Conservation (phyloP, 2,888 invertebrate species). For the Halictus ligatus region DNA sequence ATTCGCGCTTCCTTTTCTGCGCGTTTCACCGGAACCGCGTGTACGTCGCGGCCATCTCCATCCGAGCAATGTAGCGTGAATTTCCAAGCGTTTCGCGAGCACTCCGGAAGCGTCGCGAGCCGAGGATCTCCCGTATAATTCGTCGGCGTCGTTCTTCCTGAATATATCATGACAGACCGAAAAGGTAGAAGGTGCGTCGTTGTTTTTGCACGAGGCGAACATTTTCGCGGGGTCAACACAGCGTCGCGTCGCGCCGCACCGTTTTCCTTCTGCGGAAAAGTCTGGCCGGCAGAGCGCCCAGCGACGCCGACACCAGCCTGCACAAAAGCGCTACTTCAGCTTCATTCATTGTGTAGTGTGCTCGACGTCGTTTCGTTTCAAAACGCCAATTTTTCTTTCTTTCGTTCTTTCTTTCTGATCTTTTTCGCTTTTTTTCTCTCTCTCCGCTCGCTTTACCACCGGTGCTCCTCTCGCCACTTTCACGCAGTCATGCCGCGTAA, state of each 20-base stretch:
- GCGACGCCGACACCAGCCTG: constrained; percentile 13
- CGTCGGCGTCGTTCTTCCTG: constrained; percentile 56
- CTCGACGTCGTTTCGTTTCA: constrained; percentile 61
- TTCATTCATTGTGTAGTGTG: constrained; percentile 56
- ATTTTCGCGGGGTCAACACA: constrained; percentile 22
- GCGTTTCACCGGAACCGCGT: constrained; percentile 44
- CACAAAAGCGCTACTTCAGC: constrained; percentile 51
- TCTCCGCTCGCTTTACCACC: neutral
- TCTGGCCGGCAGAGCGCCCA: constrained; percentile 11
- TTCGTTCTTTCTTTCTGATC: neutral
- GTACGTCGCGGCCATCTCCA: constrained; percentile 55
- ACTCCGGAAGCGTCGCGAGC: constrained; percentile 47
- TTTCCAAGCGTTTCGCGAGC: constrained; percentile 66
- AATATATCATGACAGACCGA: constrained; percentile 59
- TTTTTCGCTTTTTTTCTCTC: neutral
- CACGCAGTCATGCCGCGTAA: constrained; percentile 57
- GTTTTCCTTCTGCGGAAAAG: constrained; percentile 22
- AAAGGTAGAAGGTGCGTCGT: neutral
- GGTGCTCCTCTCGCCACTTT: constrained; percentile 39
- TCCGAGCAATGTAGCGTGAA: constrained; percentile 63
- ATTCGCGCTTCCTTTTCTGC: constrained; percentile 32
- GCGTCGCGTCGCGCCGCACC: neutral
- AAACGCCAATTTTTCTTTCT: constrained; percentile 52
- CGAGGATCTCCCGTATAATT: constrained; percentile 68
- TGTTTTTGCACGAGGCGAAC: constrained; percentile 25